Evolutionary conservation across 2,113 vertebrate species (phyloP).

Genomic region (Tachycineta bicolor): DNA sequence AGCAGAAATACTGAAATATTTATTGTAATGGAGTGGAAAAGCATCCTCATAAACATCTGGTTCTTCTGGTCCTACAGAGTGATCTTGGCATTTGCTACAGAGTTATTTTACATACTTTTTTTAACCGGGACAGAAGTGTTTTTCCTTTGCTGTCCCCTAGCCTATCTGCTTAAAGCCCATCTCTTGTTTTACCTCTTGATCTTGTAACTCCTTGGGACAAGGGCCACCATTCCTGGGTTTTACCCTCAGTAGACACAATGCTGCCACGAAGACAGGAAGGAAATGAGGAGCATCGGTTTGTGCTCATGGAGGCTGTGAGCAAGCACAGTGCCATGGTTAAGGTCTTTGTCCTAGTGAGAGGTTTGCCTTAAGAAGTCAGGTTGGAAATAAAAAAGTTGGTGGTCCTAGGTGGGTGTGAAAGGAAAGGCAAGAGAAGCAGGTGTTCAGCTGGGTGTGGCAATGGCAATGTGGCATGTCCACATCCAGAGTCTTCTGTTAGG

Average conservation of each 20-base stretch:
- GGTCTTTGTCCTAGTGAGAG: background rate
- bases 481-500: background rate
- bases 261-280: background rate
- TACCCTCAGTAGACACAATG: rapidly evolving
- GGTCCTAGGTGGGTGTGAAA: rapidly evolving
- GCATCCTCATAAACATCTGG: background rate
- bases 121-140: background rate
- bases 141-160: background rate
- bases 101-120: background rate
- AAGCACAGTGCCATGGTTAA: background rate
- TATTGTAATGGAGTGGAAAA: background rate
- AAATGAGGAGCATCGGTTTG: rapidly evolving
- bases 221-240: background rate
- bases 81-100: background rate
- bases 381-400: background rate
- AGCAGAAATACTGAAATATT: background rate
- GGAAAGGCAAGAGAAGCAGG: background rate
- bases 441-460: background rate
- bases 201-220: background rate
- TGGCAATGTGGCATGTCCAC: rapidly evolving
- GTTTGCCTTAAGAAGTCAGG: background rate
- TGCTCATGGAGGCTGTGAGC: background rate
- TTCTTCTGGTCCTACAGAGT: background rate
- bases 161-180: background rate
- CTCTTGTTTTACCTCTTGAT: background rate